Percentiles rank a stretch among this genome's conserved stretches.
Conservation (phyloP, 2,888 invertebrate species). For the Empis livida region DNA sequence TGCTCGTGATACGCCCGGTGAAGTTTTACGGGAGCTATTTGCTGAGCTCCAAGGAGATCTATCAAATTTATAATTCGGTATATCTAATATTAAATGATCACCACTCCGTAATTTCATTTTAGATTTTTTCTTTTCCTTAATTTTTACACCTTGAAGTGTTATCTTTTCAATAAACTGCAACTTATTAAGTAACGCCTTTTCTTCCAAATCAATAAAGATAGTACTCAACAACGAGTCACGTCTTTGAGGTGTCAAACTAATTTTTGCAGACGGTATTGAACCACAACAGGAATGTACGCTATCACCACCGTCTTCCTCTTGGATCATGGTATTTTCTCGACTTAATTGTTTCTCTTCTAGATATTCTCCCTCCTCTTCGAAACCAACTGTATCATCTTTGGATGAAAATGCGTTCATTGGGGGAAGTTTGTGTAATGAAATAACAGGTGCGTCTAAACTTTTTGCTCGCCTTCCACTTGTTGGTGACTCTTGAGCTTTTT, state of each 20-base stretch:
- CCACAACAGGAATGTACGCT: conserved; percentile 36
- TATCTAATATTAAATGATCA: conserved; percentile 33
- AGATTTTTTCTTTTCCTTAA: conserved; percentile 34
- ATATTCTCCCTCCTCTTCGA: conserved; percentile 52
- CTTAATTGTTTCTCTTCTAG: conserved; percentile 46
- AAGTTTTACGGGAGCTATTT: conserved; percentile 34
- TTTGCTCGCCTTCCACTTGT: conserved; percentile 64
- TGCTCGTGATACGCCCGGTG: conserved; percentile 34
- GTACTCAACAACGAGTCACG: conserved; percentile 35
- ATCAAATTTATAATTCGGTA: conserved; percentile 35
- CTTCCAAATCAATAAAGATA: conserved; percentile 45
- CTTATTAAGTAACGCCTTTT: conserved; percentile 42
- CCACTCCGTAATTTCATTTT: conserved; percentile 34
- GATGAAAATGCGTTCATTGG: conserved; percentile 78
- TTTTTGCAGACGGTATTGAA: conserved; percentile 32
- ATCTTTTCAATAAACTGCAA: conserved; percentile 36
- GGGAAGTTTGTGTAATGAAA: conserved; percentile 64
- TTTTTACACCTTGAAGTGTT: conserved; percentile 34
- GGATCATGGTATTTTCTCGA: conserved; percentile 31
- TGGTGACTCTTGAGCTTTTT: conserved; percentile 63
- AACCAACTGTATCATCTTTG: conserved; percentile 76
- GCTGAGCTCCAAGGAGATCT: conserved; percentile 35
- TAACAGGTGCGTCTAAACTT: conserved; percentile 72
- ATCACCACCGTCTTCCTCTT: conserved; percentile 42
- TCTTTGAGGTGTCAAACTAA: conserved; percentile 21